Percentiles rank a stretch among this genome's conserved stretches.
Evolutionary conservation across 1,140 invertebrate species (phyloP).

Genomic region (Bombyx mori): ASM3026992v2 NC_085131.1:390001-390500

Average conservation of each 20-base stretch:
- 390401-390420: too few relatives aligned
- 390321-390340: too few relatives aligned
- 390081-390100: neutral
- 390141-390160: constrained; percentile 36
- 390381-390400: too few relatives aligned
- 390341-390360: too few relatives aligned
- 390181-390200: constrained; percentile 49
- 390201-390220: constrained; percentile 48
- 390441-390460: neutral
- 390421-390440: neutral
- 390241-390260: constrained; percentile 45
- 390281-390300: constrained; percentile 7
- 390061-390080: too few relatives aligned
- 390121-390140: neutral
- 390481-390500: too few relatives aligned
- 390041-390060: too few relatives aligned
- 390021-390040: too few relatives aligned
- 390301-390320: too few relatives aligned
- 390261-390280: constrained; percentile 33
- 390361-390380: too few relatives aligned
- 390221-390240: constrained; percentile 35
- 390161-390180: constrained; percentile 40
- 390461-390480: too few relatives aligned
- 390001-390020: too few relatives aligned
- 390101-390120: neutral